A percentile compares a stretch with the other conserved stretches of the same genome.
phyloP scores from a whole-genome alignment of 2,113 vertebrate species.

The Eolophus roseicapilla region DNA sequence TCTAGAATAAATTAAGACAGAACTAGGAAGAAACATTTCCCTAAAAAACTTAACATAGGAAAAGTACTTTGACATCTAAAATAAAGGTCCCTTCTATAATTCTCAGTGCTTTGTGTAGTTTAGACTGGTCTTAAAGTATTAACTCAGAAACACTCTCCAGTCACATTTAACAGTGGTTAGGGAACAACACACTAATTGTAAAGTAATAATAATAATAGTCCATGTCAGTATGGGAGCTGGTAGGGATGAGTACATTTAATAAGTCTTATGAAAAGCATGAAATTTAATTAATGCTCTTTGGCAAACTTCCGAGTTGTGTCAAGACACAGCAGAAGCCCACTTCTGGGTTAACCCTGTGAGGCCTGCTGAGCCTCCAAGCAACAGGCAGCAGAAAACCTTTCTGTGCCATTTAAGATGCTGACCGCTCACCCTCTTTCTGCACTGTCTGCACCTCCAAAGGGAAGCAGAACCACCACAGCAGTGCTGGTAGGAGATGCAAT shows the following conservation, averaged over 20 bases:
- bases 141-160: not conserved
- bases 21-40: not conserved
- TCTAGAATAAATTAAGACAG: not conserved
- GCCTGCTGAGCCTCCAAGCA: not conserved
- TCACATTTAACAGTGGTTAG: not conserved
- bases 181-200: slow-evolving; percentile 19
- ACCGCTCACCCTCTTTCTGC: not conserved
- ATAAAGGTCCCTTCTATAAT: not conserved
- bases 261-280: slow-evolving; percentile 49
- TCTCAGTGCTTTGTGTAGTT: not conserved
- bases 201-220: not conserved
- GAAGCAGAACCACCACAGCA: not conserved
- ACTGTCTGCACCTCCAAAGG: accelerated
- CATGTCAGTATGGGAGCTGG: slow-evolving; percentile 7
- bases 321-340: not conserved
- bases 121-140: not conserved
- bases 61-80: not conserved
- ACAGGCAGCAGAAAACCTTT: not conserved
- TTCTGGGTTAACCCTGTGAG: not conserved
- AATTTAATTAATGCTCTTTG: slow-evolving; percentile 53
- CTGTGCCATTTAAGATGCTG: not conserved
- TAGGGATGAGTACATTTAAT: slow-evolving; percentile 39
- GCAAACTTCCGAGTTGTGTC: slow-evolving; percentile 30
- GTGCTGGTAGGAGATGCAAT: not conserved
- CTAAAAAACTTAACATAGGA: not conserved